A percentile compares a stretch with the other conserved stretches of the same genome.
Evolutionary conservation across 2,888 invertebrate species (phyloP).

Genomic region (Heliconius sara): DNA sequence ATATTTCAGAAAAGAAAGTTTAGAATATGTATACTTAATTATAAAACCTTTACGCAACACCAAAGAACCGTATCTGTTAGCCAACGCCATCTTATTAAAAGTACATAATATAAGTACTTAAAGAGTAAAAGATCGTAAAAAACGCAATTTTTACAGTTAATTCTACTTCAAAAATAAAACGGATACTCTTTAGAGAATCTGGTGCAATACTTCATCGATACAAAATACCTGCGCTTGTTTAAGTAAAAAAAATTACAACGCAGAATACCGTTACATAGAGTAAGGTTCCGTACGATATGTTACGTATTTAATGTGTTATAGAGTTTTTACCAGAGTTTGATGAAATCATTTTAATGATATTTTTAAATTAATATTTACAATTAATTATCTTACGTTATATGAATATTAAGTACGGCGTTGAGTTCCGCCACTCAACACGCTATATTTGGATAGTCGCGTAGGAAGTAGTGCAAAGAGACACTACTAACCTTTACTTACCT

Average conservation of each 20-base stretch:
- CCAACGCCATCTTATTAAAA: slow-evolving; percentile 29
- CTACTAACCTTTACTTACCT: too few relatives aligned
- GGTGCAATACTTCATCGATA: slow-evolving; percentile 12
- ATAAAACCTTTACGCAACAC: slow-evolving; percentile 3
- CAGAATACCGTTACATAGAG: not conserved
- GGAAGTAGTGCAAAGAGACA: too few relatives aligned
- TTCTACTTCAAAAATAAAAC: slow-evolving; percentile 27
- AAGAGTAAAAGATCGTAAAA: slow-evolving; percentile 36
- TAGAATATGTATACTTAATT: not conserved
- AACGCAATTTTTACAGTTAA: slow-evolving; percentile 30
- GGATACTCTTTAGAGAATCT: slow-evolving; percentile 25
- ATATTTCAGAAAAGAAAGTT: slow-evolving; percentile 1
- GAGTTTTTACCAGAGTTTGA: not conserved
- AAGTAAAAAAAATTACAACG: not conserved
- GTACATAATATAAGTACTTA: slow-evolving; percentile 12
- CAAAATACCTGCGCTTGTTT: slow-evolving; percentile 4
- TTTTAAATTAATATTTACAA: not conserved
- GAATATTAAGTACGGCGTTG: not conserved
- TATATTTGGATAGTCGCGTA: not conserved
- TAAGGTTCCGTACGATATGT: slow-evolving; percentile 17
- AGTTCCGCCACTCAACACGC: not conserved
- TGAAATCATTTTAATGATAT: not conserved
- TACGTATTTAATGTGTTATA: slow-evolving; percentile 5
- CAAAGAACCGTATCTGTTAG: slow-evolving; percentile 19
- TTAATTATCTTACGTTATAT: not conserved